These are phyloP conservation scores for Sebastes miniatus DNA, from an alignment of 2,797 vertebrate genomes.

Conservation along the genomic window DNA sequence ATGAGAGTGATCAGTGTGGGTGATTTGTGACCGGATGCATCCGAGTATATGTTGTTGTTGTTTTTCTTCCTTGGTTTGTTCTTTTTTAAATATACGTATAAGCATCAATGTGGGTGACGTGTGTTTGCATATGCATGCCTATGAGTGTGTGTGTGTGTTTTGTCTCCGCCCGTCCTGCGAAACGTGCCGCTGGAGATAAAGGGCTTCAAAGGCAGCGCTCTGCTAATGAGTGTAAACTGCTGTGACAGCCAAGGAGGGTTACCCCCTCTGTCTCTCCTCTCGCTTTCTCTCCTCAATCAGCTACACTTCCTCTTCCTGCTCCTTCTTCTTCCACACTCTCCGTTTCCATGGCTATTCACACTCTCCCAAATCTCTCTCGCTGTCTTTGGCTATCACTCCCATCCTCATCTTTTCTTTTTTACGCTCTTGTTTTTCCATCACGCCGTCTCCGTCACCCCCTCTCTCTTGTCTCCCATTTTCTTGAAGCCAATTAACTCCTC, in stretches of 20 bases:
- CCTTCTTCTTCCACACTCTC: slow-evolving; percentile 18
- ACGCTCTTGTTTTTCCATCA: not conserved
- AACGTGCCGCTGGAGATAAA: slow-evolving; percentile 63
- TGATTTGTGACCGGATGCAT: slow-evolving; percentile 43
- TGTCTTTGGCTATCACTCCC: not conserved
- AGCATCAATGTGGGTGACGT: not conserved
- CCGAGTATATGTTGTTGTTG: slow-evolving; percentile 7
- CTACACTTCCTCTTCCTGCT: slow-evolving; percentile 12
- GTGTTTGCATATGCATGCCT: slow-evolving; percentile 18
- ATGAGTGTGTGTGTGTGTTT: not conserved
- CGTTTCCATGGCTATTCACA: slow-evolving; percentile 10
- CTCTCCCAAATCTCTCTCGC: not conserved
- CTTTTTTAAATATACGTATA: slow-evolving; percentile 7
- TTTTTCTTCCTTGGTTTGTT: slow-evolving; percentile 14
- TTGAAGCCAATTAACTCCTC: slow-evolving; percentile 44
- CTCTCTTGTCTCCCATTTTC: not conserved
- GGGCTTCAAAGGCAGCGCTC: slow-evolving; percentile 69
- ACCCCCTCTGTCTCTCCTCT: slow-evolving; percentile 46
- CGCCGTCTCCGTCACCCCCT: slow-evolving; percentile 9
- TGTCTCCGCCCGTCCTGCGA: slow-evolving; percentile 15
- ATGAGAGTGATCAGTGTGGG: slow-evolving; percentile 44
- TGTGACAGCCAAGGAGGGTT: slow-evolving; percentile 67
- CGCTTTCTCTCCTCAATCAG: slow-evolving; percentile 36
- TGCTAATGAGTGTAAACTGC: slow-evolving; percentile 74
- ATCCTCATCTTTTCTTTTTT: not conserved